A percentile compares a stretch with the other conserved stretches of the same genome.
Conservation (phyloP, 1,140 invertebrate species). For the Dendrolimus punctatus region DNA sequence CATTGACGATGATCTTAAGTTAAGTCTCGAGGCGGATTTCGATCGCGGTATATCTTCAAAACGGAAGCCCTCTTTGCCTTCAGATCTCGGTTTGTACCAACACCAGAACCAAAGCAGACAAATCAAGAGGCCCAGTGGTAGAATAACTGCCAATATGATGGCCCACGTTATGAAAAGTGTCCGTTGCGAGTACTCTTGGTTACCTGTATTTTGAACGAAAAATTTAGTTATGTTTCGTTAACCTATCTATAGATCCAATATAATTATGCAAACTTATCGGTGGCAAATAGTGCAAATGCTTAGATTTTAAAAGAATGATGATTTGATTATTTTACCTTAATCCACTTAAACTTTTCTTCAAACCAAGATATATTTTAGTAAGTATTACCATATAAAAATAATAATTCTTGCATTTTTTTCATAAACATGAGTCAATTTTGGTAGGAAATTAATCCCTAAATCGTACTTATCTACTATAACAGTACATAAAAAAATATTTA, state of each 20-base stretch:
- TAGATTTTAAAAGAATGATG: no score
- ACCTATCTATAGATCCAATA: not conserved
- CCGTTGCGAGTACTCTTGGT: constrained; percentile 74
- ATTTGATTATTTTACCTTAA: not conserved
- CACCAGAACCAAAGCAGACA: constrained; percentile 79
- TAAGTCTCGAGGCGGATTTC: constrained; percentile 72
- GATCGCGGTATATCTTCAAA: constrained; percentile 64
- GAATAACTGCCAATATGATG: constrained; percentile 82
- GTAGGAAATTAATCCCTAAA: no score
- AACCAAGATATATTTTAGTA: no score
- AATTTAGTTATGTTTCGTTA: not conserved
- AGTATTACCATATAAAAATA: no score
- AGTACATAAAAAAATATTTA: no score
- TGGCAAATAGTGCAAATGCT: no score
- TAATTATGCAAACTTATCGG: not conserved
- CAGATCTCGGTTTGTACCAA: constrained; percentile 55
- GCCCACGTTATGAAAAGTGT: constrained; percentile 76
- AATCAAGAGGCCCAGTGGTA: constrained; percentile 83
- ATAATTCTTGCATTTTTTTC: no score
- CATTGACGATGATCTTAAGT: constrained; percentile 68
- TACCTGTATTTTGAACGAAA: constrained; percentile 56
- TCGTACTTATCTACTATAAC: no score
- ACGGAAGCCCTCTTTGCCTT: constrained; percentile 61
- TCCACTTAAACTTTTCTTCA: not conserved
- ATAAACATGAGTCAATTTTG: no score